These are phyloP conservation scores for Cydia fagiglandana DNA, from an alignment of 1,140 invertebrate species.

Conservation along the genomic window DNA sequence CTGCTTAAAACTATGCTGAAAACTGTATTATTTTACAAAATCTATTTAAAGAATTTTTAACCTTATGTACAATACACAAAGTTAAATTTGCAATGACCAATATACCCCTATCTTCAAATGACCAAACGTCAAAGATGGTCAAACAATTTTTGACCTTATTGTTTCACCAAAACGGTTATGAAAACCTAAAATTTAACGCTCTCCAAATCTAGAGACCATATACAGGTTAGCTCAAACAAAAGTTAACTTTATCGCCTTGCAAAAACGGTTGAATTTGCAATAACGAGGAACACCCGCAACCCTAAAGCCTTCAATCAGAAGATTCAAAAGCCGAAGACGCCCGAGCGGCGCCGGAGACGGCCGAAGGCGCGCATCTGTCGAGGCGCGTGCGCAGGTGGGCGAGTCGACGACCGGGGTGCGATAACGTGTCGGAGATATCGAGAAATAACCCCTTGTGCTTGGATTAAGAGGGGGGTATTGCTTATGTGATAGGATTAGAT, in stretches of 20 bases:
- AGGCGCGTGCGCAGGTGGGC: neutral
- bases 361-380: conserved; percentile 7
- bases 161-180: no score
- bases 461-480: neutral
- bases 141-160: no score
- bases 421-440: neutral
- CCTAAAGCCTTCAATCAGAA: neutral
- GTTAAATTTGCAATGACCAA: no score
- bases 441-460: neutral
- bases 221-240: neutral
- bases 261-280: neutral
- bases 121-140: no score
- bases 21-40: no score
- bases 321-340: neutral
- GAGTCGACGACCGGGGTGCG: conserved; percentile 13
- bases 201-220: no score
- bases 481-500: neutral
- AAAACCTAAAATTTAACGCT: no score
- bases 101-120: no score
- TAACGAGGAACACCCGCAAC: no score
- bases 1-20: no score
- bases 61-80: no score
- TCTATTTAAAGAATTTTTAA: no score
- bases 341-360: neutral
- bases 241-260: neutral